phyloP scores from a whole-genome alignment of 2,888 invertebrate genomes.

The Priocnemis perturbator region DNA sequence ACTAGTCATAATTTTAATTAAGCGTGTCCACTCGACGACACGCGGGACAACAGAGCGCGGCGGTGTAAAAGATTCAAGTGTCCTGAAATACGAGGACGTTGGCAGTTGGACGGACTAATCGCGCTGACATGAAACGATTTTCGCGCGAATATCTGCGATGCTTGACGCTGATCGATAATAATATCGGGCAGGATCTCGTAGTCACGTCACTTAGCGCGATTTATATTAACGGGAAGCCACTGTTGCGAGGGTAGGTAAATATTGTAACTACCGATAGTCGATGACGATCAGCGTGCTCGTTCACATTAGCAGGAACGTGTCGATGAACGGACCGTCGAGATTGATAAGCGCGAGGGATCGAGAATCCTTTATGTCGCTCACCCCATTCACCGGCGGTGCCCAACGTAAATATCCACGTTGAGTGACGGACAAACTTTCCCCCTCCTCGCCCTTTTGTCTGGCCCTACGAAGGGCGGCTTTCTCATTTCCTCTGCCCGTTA shows the following conservation, averaged over 20 bases:
- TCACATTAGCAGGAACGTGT: constrained; percentile 23
- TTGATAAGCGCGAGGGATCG: constrained; percentile 33
- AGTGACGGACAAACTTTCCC: constrained; percentile 47
- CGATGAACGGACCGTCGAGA: constrained; percentile 42
- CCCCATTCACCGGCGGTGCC: constrained; percentile 30
- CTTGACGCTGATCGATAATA: too few relatives aligned
- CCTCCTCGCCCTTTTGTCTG: constrained; percentile 53
- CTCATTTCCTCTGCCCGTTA: constrained; percentile 58
- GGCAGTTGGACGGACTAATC: too few relatives aligned
- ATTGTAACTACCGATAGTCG: too few relatives aligned
- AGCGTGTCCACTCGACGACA: too few relatives aligned
- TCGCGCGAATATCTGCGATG: constrained; percentile 1
- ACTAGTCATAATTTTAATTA: too few relatives aligned
- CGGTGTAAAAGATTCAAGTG: too few relatives aligned
- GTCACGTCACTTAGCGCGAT: too few relatives aligned
- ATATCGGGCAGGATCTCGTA: too few relatives aligned
- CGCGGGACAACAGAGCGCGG: too few relatives aligned
- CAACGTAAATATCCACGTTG: constrained; percentile 49
- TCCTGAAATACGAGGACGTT: too few relatives aligned
- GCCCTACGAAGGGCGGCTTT: constrained; percentile 53
- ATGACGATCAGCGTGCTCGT: constrained; percentile 1
- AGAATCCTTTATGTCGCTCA: constrained; percentile 39
- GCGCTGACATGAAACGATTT: background rate
- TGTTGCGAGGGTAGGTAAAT: too few relatives aligned
- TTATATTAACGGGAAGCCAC: too few relatives aligned